Evolutionary conservation across 2,797 vertebrate genomes (phyloP).

Genomic region (Rhabdophis nuchalis): DNA sequence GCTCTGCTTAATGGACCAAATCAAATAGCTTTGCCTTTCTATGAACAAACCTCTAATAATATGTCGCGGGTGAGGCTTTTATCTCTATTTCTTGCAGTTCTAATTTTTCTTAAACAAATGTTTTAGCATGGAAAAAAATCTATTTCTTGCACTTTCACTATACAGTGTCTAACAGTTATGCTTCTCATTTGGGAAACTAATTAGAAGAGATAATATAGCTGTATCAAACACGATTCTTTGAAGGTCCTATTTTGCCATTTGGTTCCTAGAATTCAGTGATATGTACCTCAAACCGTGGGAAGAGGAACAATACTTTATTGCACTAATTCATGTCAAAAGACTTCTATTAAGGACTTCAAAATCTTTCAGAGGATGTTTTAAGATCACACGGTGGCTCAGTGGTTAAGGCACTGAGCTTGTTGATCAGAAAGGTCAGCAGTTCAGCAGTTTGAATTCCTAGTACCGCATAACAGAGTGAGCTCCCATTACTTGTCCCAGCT

Average conservation of each 20-base stretch:
- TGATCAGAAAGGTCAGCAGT: too few species aligned
- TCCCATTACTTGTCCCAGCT: too few species aligned
- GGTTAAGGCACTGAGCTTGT: too few species aligned
- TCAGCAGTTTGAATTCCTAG: too few species aligned
- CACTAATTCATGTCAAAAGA: neutral
- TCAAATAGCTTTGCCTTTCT: slow-evolving; percentile 39
- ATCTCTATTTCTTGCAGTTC: slow-evolving; percentile 21
- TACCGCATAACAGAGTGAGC: too few species aligned
- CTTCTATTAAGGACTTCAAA: neutral
- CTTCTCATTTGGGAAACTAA: neutral
- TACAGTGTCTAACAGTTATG: neutral
- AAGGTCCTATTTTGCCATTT: neutral
- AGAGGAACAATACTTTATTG: neutral
- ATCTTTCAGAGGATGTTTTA: neutral
- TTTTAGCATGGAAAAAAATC: slow-evolving; percentile 4
- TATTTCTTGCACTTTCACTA: slow-evolving; percentile 4
- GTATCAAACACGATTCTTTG: neutral
- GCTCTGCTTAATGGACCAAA: slow-evolving; percentile 42
- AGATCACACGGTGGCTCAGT: neutral
- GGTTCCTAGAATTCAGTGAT: neutral
- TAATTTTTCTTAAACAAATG: slow-evolving; percentile 30
- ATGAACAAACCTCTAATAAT: slow-evolving; percentile 40
- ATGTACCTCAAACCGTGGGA: neutral
- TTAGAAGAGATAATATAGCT: neutral
- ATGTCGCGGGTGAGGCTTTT: slow-evolving; percentile 21